Base-by-base conservation (phyloP, 2,113 vertebrate species). In the Podocnemis expansa region DNA sequence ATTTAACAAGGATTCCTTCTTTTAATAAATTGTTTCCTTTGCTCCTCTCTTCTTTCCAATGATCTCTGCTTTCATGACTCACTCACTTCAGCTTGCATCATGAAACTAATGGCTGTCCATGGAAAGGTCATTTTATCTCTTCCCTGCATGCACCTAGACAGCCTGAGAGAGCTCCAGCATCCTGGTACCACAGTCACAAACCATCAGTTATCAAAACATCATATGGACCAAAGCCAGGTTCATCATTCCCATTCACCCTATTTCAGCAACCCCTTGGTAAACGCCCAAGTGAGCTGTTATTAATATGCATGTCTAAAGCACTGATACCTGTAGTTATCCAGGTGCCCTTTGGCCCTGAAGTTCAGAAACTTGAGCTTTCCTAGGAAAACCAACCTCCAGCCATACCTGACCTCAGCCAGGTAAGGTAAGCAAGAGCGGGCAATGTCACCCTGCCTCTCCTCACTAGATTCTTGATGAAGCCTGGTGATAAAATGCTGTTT, bases 21-120 rank as follows among this genome's bases (percentile, higher is more conserved):
- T 67, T 60, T 88, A 78, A 29, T 92, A 75, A 89, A 91, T 56
- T 82, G 80, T 84, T 92, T 38, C 85, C 92, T 94, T 52, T 82
- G 43, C 12, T 29, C 10, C 67, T 95, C 79, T 80, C 84, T 70
- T 85, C 14, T 80, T 93, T 67, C 87, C 13, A 76, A 55, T 22
- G 47, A 90, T 24, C 63, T 70, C 58, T 91, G 75, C 27, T 80
- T 5, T n/a, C 88, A 88, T 67, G 76, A 89, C 67, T 22, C 87
- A 63, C 5, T 52, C n/a, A 22, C 43, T 6, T 12, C 22, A 80
- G 51, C 27, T 58, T 85, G 24, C 10, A 51, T 76, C 73, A 91
- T 88, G 22, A 88, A 91, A 80, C 73, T 63, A 88, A 92, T 80
- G 83, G 67, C 52, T 89, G 80, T 60, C 80, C 54, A 91, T 78